phyloP scores from a whole-genome alignment of 2,888 invertebrate species.

The Hoplodrina blanda region DNA sequence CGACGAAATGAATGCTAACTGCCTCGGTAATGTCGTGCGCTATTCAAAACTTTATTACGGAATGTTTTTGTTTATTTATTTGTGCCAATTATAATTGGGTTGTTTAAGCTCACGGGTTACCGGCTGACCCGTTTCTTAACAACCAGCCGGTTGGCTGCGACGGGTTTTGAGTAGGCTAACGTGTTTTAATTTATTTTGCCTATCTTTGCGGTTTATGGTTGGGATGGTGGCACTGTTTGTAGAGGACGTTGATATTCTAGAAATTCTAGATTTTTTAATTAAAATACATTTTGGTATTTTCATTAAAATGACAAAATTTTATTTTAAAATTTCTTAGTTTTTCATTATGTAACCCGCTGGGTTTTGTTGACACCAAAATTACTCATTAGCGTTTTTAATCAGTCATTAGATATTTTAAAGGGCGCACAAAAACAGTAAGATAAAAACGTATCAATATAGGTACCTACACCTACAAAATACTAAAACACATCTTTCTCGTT shows the following conservation, averaged over 20 bases:
- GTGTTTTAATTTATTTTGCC: background rate
- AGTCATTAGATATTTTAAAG: too few relatives aligned
- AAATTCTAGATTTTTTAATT: too few relatives aligned
- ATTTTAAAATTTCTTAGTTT: too few relatives aligned
- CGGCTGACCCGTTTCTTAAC: conserved; percentile 44
- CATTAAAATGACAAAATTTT: too few relatives aligned
- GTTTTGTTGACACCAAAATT: too few relatives aligned
- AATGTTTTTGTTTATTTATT: conserved; percentile 47
- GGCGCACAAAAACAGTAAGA: too few relatives aligned
- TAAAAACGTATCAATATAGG: too few relatives aligned
- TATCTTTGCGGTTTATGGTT: background rate
- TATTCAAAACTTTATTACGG: conserved; percentile 44
- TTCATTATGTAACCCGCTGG: too few relatives aligned
- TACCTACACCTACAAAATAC: too few relatives aligned
- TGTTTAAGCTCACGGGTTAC: conserved; percentile 18
- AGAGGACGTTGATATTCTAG: background rate
- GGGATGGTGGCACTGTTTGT: background rate
- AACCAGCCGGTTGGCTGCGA: conserved; percentile 1
- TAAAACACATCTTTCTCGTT: background rate
- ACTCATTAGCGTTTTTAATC: too few relatives aligned
- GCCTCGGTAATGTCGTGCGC: conserved; percentile 36
- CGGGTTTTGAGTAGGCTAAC: conserved; percentile 4
- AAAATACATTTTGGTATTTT: too few relatives aligned
- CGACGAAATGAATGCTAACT: conserved; percentile 41
- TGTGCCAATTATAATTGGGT: conserved; percentile 49